A percentile compares a stretch with the other conserved stretches of the same genome.
phyloP scores from a whole-genome alignment of 2,888 invertebrate genomes.

The Notodonta ziczac region DNA sequence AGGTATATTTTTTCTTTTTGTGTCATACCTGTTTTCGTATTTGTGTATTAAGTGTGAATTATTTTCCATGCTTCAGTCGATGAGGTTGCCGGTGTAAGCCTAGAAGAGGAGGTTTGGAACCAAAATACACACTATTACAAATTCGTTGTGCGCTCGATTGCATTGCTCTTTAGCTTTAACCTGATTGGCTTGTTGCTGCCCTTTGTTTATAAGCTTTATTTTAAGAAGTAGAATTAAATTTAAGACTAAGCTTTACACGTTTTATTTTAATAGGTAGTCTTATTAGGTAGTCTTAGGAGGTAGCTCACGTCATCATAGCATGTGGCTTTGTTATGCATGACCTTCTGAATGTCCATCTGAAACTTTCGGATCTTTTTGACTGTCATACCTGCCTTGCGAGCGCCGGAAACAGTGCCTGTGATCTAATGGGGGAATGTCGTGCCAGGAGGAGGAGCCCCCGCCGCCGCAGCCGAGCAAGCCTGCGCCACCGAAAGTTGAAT shows the following conservation, averaged over 20 bases:
- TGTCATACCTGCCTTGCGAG: constrained; percentile 7
- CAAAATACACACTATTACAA: constrained; percentile 15
- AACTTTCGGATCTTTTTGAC: constrained; percentile 1
- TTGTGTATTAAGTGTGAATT: constrained; percentile 35
- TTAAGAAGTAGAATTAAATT: constrained; percentile 11
- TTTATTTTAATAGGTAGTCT: constrained; percentile 11
- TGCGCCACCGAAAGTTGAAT: constrained; percentile 65
- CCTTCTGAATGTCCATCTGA: constrained; percentile 22
- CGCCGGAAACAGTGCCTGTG: background rate
- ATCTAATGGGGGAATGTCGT: constrained; percentile 7
- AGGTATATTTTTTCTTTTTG: background rate
- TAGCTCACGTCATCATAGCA: constrained; percentile 41
- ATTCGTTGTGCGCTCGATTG: background rate
- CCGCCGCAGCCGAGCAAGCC: constrained; percentile 50
- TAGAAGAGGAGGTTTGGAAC: constrained; percentile 76
- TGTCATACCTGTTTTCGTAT: background rate
- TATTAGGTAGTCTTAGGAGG: constrained; percentile 1
- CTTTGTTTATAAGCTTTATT: constrained; percentile 34
- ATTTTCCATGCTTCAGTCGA: constrained; percentile 81
- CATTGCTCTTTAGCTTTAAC: constrained; percentile 52
- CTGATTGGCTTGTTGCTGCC: constrained; percentile 52
- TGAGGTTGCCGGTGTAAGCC: constrained; percentile 72
- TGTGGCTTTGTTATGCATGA: constrained; percentile 39
- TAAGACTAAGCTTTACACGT: constrained; percentile 4
- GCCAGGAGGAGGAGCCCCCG: constrained; percentile 47